Evolutionary conservation across 1,140 invertebrate genomes (phyloP), one percentile per base, ranked within the genome.

Genomic region (Ceratina australensis): DNA sequence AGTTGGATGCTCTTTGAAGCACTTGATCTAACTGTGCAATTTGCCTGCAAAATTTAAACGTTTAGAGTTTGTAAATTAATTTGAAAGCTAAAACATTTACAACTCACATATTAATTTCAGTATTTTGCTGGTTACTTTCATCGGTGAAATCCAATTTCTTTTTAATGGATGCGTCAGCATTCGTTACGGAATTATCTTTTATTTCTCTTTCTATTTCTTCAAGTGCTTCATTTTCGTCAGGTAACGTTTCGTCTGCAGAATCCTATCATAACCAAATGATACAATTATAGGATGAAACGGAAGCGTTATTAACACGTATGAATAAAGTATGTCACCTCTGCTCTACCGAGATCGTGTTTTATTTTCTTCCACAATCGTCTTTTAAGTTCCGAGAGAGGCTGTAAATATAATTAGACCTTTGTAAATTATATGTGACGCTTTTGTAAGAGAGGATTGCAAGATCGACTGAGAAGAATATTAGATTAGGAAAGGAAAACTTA

Each of bases 351-450:
- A 18, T 54, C 0, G 7, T 50, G 57, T 74, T 72, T 80, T 7
- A 86, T 0, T 67, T 86, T 81, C 26, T 87, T 80, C 92, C 92
- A 93, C 5, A 93, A 77, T 72, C 88, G 86, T 24, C 77, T 88
- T 83, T 93, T 93, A 0, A 94, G 76, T 75, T 93, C 93, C 0
- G 93, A 92, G 10, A 94, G 78, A 13, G 94, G 94, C 93, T 94
- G 63, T 74, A 92, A 92, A 72, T 72, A 92, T 92, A 72, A 60
- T 33, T 4, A 57, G 12, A 3, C 8, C 12, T 61, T 0, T 50
- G 28, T 28, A 56, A 1, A 47, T 16, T 42, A 42, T 42, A 42
- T 8, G 5, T 10, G 33, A 42, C 33, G 33, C n/a, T n/a, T 42
- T 69, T 61, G 72, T 64, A 80, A n/a, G 52, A 64, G n/a, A n/a